Base-by-base conservation (phyloP, 2,888 invertebrate species). In the Cynaeus angustus region DNA sequence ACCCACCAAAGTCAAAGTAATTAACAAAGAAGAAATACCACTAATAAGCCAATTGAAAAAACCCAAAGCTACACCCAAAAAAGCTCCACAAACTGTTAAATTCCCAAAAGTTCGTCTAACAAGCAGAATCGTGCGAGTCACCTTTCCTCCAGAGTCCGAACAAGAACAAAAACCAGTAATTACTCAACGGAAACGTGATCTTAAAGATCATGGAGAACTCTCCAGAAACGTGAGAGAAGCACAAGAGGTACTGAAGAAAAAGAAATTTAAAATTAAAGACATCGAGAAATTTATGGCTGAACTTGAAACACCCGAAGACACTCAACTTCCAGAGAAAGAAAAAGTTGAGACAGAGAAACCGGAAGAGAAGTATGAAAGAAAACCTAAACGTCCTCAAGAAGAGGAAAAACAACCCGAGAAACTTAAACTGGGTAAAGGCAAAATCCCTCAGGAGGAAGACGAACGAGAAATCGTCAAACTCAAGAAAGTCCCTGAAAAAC, bases 71-170 rank as follows among this genome's bases (percentile, higher is more conserved):
- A 61, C 75, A 8, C 69, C 75, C 58, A 78, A 74, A 55, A 81
- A 82, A 71, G 77, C 78, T 70, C 66, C 65, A 2, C 76, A 79
- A 70, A 62, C 69, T 88, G 79, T 67, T 9, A 78, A 75, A 71
- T 84, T 93, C 53, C 92, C 91, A 0, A 91, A 91, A 82, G 86
- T 92, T 48, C 87, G 91, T 78, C 84, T 94, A 0, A 92, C 91
- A 79, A 93, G 93, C 80, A 87, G 91, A 74, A 91, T 93, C 12
- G 87, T 85, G 48, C 87, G 87, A 75, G 82, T 87, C 0, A 85
- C 85, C 48, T 86, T 86, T 73, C 85, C 86, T 30, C 81, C 84
- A 16, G 69, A 76, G 30, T 72, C 72, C 13, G 82, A 83, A 78
- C 38, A 72, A 46, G 81, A 84, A 71, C 77, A 82, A 52, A 77